A percentile compares a stretch with the other conserved stretches of the same genome.
Evolutionary conservation across 2,888 invertebrate species (phyloP).

Genomic region (Nycteola revayana): DNA sequence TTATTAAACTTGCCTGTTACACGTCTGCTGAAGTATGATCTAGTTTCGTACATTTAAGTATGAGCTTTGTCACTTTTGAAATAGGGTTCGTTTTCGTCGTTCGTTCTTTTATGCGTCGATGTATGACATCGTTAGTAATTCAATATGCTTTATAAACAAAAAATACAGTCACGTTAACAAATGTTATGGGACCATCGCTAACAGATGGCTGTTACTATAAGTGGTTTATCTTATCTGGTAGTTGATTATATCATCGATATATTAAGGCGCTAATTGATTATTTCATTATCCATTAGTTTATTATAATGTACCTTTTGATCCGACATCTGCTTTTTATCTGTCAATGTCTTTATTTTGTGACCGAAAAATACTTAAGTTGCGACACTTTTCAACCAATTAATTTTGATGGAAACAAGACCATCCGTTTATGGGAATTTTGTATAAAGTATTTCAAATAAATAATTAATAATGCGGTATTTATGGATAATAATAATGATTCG

Average conservation of each 20-base stretch:
- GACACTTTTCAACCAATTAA: no score
- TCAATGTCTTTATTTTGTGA: no score
- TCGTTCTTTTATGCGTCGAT: background rate
- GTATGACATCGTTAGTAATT: conserved; percentile 36
- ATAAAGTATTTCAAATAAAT: no score
- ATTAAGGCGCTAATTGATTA: conserved; percentile 49
- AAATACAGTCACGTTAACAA: conserved; percentile 31
- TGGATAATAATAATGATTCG: no score
- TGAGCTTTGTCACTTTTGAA: conserved; percentile 5
- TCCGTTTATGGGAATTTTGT: no score
- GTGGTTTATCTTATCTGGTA: conserved; percentile 46
- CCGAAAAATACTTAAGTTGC: no score
- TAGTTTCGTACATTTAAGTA: conserved; percentile 7
- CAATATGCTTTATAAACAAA: conserved; percentile 34
- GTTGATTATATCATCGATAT: conserved; percentile 42
- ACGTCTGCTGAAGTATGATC: conserved; percentile 22
- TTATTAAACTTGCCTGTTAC: conserved; percentile 44
- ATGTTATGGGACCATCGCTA: conserved; percentile 24
- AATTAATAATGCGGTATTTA: no score
- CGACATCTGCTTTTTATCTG: conserved; percentile 28
- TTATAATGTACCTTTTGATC: conserved; percentile 30
- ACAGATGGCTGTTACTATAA: conserved; percentile 45
- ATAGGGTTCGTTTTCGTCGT: conserved; percentile 5
- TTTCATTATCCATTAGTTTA: no score
- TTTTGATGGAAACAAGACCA: no score